A percentile compares a stretch with the other conserved stretches of the same genome.
These are phyloP conservation scores for Macaria liturata DNA, from an alignment of 2,888 invertebrate species.

Conservation along the genomic window DNA sequence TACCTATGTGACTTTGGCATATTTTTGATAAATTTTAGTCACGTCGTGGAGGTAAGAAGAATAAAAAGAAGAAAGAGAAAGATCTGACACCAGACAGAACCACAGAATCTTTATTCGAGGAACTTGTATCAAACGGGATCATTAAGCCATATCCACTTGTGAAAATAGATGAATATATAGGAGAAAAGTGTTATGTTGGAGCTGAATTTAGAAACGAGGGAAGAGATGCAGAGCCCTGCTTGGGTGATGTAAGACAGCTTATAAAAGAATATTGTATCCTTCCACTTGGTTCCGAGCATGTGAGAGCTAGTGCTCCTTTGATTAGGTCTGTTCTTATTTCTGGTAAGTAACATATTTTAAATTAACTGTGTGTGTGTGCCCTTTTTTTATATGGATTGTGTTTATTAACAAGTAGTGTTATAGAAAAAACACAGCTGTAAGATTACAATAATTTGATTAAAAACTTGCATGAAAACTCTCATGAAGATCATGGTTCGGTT, in stretches of 20 bases:
- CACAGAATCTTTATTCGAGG: conserved; percentile 95
- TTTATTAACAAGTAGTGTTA: too few species aligned
- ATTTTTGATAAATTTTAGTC: conserved; percentile 62
- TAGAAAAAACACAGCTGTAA: too few species aligned
- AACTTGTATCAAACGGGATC: conserved; percentile 94
- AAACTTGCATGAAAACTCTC: too few species aligned
- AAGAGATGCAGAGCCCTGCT: conserved; percentile 76
- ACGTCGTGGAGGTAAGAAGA: conserved; percentile 92
- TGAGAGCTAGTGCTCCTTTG: conserved; percentile 88
- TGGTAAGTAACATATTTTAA: conserved; percentile 65
- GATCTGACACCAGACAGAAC: conserved; percentile 96
- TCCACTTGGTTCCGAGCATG: conserved; percentile 89
- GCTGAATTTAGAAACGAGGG: conserved; percentile 77
- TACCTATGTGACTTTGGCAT: background rate
- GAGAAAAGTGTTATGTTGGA: conserved; percentile 89
- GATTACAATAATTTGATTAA: too few species aligned
- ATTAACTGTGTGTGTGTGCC: too few species aligned
- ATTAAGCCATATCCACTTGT: conserved; percentile 90
- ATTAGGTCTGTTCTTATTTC: conserved; percentile 92
- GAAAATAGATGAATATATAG: conserved; percentile 88
- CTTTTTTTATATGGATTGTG: background rate
- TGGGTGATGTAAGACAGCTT: conserved; percentile 93
- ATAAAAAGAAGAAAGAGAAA: conserved; percentile 96
- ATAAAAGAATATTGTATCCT: conserved; percentile 94
- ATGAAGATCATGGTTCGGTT: too few species aligned